Conservation (phyloP, 1,140 invertebrate genomes). For the Euura lappo region DNA sequence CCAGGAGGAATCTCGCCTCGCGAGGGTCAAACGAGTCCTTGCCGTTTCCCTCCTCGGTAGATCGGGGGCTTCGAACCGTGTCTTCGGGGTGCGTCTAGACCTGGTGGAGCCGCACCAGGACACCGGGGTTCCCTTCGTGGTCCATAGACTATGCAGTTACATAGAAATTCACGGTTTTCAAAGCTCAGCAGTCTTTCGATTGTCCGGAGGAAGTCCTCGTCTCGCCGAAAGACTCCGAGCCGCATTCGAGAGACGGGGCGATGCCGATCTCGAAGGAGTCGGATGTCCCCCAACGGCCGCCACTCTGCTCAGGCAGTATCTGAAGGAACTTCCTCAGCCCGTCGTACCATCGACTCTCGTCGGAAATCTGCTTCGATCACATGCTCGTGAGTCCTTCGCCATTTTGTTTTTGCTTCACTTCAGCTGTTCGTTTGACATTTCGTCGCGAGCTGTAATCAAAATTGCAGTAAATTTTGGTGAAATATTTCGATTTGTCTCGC, state of each 20-base stretch:
- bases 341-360: slow-evolving; percentile 53
- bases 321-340: slow-evolving; percentile 61
- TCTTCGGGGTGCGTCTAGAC: slow-evolving; percentile 54
- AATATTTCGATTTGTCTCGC: not conserved
- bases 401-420: not conserved
- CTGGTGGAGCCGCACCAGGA: slow-evolving; percentile 49
- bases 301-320: slow-evolving; percentile 58
- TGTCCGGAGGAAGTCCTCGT: slow-evolving; percentile 53
- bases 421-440: too few species aligned
- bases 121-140: slow-evolving; percentile 55
- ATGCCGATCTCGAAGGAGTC: slow-evolving; percentile 58
- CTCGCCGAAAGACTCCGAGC: slow-evolving; percentile 55
- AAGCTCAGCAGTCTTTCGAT: slow-evolving; percentile 53
- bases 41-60: slow-evolving; percentile 51
- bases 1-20: slow-evolving; percentile 54
- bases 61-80: slow-evolving; percentile 33
- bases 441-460: not conserved
- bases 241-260: slow-evolving; percentile 58
- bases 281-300: slow-evolving; percentile 58
- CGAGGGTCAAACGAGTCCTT: slow-evolving; percentile 56
- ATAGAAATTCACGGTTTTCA: slow-evolving; percentile 57
- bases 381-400: slow-evolving; percentile 45
- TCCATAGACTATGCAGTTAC: slow-evolving; percentile 57
- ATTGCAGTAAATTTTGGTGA: not conserved
- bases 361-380: slow-evolving; percentile 50